Evolutionary conservation across 1,140 invertebrate genomes (phyloP), one percentile per base, ranked within the genome.

Genomic region (Apis florea): DNA sequence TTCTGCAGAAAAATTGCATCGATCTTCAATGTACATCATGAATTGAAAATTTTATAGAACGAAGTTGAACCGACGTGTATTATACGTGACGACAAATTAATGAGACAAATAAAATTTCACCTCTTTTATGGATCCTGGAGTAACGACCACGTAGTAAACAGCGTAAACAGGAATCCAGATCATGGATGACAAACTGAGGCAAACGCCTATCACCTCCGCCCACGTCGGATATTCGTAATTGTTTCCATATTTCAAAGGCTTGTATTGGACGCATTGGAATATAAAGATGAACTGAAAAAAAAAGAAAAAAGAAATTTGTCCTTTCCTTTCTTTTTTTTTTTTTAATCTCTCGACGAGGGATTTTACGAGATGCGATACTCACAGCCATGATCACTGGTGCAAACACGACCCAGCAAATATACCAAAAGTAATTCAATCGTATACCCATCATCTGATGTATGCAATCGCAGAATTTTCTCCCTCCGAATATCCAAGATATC

Each of bases 181-280:
- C 94, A 97, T 97, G 0, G 97, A 97, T 0, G 96, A 95, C n/a
- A 97, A 91, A 67, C 96, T 96, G 85, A 97, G 94, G 58, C 94
- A 91, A 88, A 96, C 95, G 1, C 97, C 97, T 78, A 97, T 93
- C n/a, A 95, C 91, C 84, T 97, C 95, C 4, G 96, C 96, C 96
- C 96, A 97, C n/a, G 92, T 88, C 3, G 97, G 97, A 91, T 96
- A 97, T 51, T 95, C 93, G 89, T 97, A 97, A 26, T 92, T 93
- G 49, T 93, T 93, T 40, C 95, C 95, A 84, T 97, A 96, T 40
- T 94, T 95, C 21, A 97, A 89, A 15, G 96, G 96, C 82, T 95
- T 90, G 79, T 96, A 96, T 82, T 96, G 94, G 5, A 96, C 90
- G 59, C 96, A 93, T 88, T 96, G 96, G 88, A 96, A 96, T 17